Conservation (phyloP, 1,140 invertebrate genomes). For the Tetramorium parvispinum region DNA sequence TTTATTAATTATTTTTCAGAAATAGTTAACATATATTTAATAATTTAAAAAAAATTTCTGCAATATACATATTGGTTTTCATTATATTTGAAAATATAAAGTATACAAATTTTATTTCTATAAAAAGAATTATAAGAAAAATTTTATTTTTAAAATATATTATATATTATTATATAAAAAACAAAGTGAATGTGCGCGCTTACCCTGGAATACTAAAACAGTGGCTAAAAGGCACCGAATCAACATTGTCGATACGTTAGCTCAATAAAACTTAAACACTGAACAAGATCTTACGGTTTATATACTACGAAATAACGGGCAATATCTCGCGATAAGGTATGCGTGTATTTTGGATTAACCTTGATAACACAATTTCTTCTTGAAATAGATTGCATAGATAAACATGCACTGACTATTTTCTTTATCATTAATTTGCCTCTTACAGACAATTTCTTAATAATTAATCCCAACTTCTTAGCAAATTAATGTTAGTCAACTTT, state of each 20-base stretch:
- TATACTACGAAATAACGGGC: constrained; percentile 25
- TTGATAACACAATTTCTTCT: constrained; percentile 54
- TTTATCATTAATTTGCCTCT: neutral
- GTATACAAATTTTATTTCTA: neutral
- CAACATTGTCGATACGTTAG: constrained; percentile 65
- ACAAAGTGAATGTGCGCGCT: constrained; percentile 17
- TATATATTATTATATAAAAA: neutral
- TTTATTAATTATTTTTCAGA: neutral
- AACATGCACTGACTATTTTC: neutral
- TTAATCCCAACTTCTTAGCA: neutral
- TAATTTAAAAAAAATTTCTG: neutral
- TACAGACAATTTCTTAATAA: neutral
- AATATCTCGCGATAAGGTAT: constrained; percentile 62
- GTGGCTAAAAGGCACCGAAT: constrained; percentile 56
- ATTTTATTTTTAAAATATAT: neutral
- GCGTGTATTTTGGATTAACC: constrained; percentile 45
- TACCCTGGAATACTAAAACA: constrained; percentile 72
- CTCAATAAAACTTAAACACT: neutral
- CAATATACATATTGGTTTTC: neutral
- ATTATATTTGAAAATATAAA: neutral
- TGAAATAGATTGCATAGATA: constrained; percentile 6
- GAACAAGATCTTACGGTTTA: constrained; percentile 47
- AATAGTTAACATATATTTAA: neutral
- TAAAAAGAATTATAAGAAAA: neutral
- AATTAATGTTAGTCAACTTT: neutral